Percentiles rank a stretch among this genome's conserved stretches.
Evolutionary conservation across 2,113 vertebrate species (phyloP).

Genomic region (Oreocharis arfaki): DNA sequence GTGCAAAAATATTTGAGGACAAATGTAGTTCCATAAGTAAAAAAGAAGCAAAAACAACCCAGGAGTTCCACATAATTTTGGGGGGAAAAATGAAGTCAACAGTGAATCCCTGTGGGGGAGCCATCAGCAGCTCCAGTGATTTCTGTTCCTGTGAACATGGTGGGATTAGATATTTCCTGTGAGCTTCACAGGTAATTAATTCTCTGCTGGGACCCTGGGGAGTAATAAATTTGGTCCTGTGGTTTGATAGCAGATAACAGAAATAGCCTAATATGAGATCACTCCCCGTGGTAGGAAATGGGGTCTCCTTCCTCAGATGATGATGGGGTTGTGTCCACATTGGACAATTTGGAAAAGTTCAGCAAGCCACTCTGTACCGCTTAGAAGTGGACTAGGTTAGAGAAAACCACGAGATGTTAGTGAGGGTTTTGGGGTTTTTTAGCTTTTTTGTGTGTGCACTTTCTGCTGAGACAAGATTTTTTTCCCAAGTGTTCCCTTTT

Average conservation of each 20-base stretch:
- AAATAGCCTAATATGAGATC: not conserved
- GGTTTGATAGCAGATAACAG: not conserved
- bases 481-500: not conserved
- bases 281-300: not conserved
- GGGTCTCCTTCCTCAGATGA: not conserved
- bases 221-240: not conserved
- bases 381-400: not conserved
- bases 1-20: not conserved
- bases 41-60: not conserved
- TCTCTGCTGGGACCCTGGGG: not conserved
- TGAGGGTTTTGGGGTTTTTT: not conserved
- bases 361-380: not conserved
- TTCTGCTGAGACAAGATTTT: not conserved
- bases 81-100: not conserved
- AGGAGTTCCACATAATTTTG: not conserved
- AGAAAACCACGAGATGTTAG: not conserved
- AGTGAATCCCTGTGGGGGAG: not conserved
- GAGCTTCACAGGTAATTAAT: not conserved
- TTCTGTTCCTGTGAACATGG: not conserved
- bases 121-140: not conserved
- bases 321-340: rapidly evolving
- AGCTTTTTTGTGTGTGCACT: not conserved
- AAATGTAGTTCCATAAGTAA: not conserved
- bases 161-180: not conserved
- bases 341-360: not conserved